A percentile compares a stretch with the other conserved stretches of the same genome.
Evolutionary conservation across 2,888 invertebrate genomes (phyloP).

Genomic region (Psylliodes chrysocephalus): DNA sequence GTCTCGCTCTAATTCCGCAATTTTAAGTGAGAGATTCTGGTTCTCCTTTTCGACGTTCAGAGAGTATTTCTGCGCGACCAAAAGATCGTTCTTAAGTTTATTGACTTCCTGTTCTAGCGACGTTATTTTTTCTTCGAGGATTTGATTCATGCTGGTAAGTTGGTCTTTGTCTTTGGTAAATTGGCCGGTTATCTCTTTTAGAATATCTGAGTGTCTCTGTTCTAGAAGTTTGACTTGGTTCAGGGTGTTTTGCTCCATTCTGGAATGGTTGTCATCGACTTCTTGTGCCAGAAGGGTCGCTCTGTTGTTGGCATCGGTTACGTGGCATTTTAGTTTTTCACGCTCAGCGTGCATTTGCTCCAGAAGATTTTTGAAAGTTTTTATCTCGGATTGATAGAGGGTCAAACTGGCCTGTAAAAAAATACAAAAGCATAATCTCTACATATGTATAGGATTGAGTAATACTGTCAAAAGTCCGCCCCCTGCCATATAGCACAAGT

Average conservation of each 20-base stretch:
- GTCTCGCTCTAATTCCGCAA: conserved; percentile 66
- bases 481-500: no score
- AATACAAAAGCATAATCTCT: no score
- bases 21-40: conserved; percentile 70
- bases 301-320: conserved; percentile 84
- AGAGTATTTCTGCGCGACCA: conserved; percentile 72
- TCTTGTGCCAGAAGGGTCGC: conserved; percentile 87
- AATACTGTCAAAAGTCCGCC: no score
- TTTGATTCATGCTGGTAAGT: conserved; percentile 68
- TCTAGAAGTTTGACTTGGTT: conserved; percentile 78
- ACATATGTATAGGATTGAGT: no score
- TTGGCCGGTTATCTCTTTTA: conserved; percentile 77
- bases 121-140: conserved; percentile 74
- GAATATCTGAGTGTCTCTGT: conserved; percentile 79
- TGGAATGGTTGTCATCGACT: conserved; percentile 89
- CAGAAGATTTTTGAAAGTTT: conserved; percentile 68
- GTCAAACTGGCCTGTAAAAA: conserved; percentile 71
- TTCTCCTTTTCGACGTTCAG: conserved; percentile 73
- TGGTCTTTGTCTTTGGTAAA: conserved; percentile 81
- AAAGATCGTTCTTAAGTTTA: conserved; percentile 72
- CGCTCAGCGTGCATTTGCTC: conserved; percentile 80
- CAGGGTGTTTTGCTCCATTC: conserved; percentile 81
- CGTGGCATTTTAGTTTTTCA: conserved; percentile 81
- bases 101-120: conserved; percentile 75
- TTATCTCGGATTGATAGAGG: conserved; percentile 75